Evolutionary conservation across 2,888 invertebrate genomes (phyloP), one percentile per base, ranked within the genome.

Genomic region (Lysandra bellargus): DNA sequence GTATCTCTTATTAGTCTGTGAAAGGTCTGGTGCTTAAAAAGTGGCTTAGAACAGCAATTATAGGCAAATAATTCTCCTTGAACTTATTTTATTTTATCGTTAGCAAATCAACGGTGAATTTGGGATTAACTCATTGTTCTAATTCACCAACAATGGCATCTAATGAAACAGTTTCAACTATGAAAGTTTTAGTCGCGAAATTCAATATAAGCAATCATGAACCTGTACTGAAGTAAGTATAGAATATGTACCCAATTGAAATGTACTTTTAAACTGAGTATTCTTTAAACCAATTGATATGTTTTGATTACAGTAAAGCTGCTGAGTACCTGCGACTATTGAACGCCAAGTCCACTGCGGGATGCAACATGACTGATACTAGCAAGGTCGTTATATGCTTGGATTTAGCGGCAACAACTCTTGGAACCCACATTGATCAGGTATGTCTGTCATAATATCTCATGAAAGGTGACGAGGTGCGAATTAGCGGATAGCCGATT

Each of bases 371-470:
- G 73, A 95, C 95, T 80, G 96, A 96, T 81, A 95, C 95, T 12
- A 95, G 95, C 5, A 96, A 95, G 89, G 92, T 94, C 44, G 94
- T 96, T 0, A 89, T 96, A 76, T 96, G 96, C 83, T 87, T 96
- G 57, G 96, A 96, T 85, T 86, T 96, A 74, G 96, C 96, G 57
- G 93, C 96, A 5, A 85, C 87, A 9, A 82, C 92, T n/a, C 84
- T 94, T 44, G 95, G 95, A 60, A 88, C 91, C 57, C 91, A 92
- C 78, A 91, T 96, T 79, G 96, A 96, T 86, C 85, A 89, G 85
- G 96, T 95, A 87, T 87, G 88, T 84, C 14, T 9, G 9, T 9
- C 23, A 78, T 79, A 23, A 23, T 23, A 23, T 23, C 23, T 23
- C 23, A 44, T 49, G 9, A 12, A 49, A 49, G 49, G 49, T 49